phyloP scores from a whole-genome alignment of 2,113 vertebrate species.

The Sclerurus mexicanus region DNA sequence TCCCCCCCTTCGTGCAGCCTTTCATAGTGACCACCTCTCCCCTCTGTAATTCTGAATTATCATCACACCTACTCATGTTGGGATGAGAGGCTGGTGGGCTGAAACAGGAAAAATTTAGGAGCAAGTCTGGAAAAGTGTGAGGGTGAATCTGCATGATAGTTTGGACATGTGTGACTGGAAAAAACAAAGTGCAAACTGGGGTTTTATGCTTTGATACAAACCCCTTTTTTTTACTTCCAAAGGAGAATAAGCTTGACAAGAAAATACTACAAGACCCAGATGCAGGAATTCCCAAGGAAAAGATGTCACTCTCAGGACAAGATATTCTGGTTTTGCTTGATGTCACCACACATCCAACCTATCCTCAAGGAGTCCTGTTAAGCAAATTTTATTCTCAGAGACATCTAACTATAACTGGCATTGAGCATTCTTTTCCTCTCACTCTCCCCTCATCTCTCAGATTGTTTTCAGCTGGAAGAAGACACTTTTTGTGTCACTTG shows the following conservation, averaged over 20 bases:
- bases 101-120: not conserved
- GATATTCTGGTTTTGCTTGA: not conserved
- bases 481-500: not conserved
- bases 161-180: not conserved
- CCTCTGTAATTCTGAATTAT: not conserved
- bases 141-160: not conserved
- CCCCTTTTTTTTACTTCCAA: not conserved
- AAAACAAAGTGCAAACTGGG: not conserved
- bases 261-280: not conserved
- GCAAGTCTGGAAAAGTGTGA: not conserved
- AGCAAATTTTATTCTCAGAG: not conserved
- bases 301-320: not conserved
- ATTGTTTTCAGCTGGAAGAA: not conserved
- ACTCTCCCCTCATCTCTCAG: not conserved
- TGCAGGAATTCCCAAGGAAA: not conserved
- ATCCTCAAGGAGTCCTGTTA: not conserved
- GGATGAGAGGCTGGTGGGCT: not conserved
- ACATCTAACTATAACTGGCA: not conserved
- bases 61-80: not conserved
- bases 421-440: not conserved
- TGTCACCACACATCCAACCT: not conserved
- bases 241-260: not conserved
- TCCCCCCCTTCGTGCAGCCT: not conserved
- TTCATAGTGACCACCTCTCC: not conserved
- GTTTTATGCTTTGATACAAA: not conserved